phyloP scores from a whole-genome alignment of 1,140 invertebrate genomes.

The Zaprionus taronus region DNA sequence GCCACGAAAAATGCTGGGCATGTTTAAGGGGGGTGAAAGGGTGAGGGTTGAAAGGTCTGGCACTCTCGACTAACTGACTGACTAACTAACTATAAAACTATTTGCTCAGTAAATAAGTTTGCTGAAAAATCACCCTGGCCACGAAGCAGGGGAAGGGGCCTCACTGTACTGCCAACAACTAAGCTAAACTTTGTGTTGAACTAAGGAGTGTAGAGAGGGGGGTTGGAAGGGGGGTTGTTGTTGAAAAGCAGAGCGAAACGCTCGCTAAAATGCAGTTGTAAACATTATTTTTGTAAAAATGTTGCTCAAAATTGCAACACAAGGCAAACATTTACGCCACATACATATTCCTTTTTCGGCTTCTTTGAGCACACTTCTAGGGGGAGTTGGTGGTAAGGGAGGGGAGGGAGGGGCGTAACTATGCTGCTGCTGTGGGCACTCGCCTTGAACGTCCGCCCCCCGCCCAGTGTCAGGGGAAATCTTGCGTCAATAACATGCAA shows the following conservation, averaged over 20 bases:
- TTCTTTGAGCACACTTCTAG: slow-evolving; percentile 12
- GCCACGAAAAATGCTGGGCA: slow-evolving; percentile 7
- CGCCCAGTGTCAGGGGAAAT: slow-evolving; percentile 60
- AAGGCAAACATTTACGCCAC: slow-evolving; percentile 77
- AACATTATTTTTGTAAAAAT: slow-evolving; percentile 78
- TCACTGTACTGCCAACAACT: slow-evolving; percentile 58
- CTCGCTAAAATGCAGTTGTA: slow-evolving; percentile 57
- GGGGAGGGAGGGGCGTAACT: slow-evolving; percentile 36
- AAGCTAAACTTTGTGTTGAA: slow-evolving; percentile 70
- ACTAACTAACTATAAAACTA: slow-evolving; percentile 60
- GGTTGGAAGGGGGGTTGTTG: neutral
- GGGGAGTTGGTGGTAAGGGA: neutral
- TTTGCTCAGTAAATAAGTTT: slow-evolving; percentile 76
- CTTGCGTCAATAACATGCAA: slow-evolving; percentile 77
- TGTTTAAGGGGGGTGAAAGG: slow-evolving; percentile 13
- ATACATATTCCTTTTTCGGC: slow-evolving; percentile 53
- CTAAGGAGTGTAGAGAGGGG: slow-evolving; percentile 35
- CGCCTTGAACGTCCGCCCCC: slow-evolving; percentile 48
- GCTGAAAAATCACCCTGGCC: slow-evolving; percentile 63
- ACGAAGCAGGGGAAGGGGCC: slow-evolving; percentile 31
- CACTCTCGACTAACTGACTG: slow-evolving; percentile 51
- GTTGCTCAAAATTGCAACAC: slow-evolving; percentile 75
- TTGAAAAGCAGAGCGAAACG: slow-evolving; percentile 40
- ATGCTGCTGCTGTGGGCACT: slow-evolving; percentile 56
- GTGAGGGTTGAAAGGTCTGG: neutral